Percentiles rank a stretch among this genome's conserved stretches.
Evolutionary conservation across 2,113 vertebrate genomes (phyloP).

Genomic region (Dinomys branickii): DNA sequence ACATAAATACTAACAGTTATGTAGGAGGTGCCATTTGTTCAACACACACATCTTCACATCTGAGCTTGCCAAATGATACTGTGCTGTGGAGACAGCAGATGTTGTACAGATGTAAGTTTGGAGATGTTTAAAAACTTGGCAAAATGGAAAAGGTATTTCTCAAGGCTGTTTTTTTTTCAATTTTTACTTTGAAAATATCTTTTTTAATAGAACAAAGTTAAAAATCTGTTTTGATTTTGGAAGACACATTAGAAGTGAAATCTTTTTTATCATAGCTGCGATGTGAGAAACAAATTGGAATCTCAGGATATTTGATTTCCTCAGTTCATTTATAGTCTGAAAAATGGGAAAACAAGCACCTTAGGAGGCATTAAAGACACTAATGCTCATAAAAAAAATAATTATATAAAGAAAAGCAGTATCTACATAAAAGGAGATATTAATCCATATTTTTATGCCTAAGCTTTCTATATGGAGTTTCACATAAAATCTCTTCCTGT

Average conservation of each 20-base stretch:
- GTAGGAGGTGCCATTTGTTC: not conserved
- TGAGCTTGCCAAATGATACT: not conserved
- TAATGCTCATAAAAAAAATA: conserved; percentile 45
- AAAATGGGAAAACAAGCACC: not conserved
- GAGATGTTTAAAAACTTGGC: conserved; percentile 57
- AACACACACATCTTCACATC: not conserved
- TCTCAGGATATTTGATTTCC: not conserved
- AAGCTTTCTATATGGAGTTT: not conserved
- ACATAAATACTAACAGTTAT: conserved; percentile 18
- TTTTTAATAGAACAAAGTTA: not conserved
- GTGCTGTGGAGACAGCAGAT: conserved; percentile 1
- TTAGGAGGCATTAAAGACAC: not conserved
- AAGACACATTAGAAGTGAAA: conserved; percentile 18
- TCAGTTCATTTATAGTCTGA: conserved; percentile 5
- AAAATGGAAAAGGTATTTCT: conserved; percentile 10
- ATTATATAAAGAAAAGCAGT: conserved; percentile 19
- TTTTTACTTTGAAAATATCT: not conserved
- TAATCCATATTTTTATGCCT: conserved; percentile 9
- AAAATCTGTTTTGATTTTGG: conserved; percentile 15
- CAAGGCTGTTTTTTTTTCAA: not conserved
- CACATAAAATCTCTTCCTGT: conserved; percentile 25
- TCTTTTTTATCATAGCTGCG: conserved; percentile 19
- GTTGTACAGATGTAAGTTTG: conserved; percentile 46
- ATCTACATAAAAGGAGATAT: not conserved
- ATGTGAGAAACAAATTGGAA: conserved; percentile 47